Evolutionary conservation across 2,113 vertebrate genomes (phyloP).

Genomic region (Caranx ignobilis): DNA sequence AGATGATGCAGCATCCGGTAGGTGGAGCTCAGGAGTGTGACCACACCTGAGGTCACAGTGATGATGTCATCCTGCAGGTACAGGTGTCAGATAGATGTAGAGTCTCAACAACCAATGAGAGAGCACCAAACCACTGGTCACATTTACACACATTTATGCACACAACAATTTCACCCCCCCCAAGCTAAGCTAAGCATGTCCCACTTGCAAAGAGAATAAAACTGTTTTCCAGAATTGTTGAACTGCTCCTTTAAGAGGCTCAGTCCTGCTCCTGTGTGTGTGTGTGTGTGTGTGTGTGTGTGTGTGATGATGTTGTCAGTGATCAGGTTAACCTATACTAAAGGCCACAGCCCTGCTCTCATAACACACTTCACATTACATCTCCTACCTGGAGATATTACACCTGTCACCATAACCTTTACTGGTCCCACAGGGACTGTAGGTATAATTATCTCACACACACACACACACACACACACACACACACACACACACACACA

Average conservation of each 20-base stretch:
- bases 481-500: background rate
- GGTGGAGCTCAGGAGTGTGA: too few species aligned
- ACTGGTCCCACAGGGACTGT: background rate
- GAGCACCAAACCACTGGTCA: too few species aligned
- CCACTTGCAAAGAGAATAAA: too few species aligned
- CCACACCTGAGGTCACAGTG: too few species aligned
- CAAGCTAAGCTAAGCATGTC: too few species aligned
- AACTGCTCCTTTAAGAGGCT: too few species aligned
- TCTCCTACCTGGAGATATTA: constrained; percentile 31
- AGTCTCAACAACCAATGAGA: too few species aligned
- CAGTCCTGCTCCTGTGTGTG: constrained; percentile 4
- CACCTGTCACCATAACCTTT: constrained; percentile 57
- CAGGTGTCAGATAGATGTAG: too few species aligned
- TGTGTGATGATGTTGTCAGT: constrained; percentile 14
- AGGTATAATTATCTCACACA: background rate
- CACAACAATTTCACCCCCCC: too few species aligned
- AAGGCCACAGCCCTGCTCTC: constrained; percentile 37
- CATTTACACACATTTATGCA: too few species aligned
- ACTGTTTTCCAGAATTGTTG: too few species aligned
- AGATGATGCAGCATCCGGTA: constrained; percentile 8
- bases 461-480: background rate
- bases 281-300: constrained; percentile 31
- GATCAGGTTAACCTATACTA: constrained; percentile 41
- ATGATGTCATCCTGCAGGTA: too few species aligned
- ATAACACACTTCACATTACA: constrained; percentile 38